phyloP scores from a whole-genome alignment of 2,797 vertebrate species.

The Coendou prehensilis region DNA sequence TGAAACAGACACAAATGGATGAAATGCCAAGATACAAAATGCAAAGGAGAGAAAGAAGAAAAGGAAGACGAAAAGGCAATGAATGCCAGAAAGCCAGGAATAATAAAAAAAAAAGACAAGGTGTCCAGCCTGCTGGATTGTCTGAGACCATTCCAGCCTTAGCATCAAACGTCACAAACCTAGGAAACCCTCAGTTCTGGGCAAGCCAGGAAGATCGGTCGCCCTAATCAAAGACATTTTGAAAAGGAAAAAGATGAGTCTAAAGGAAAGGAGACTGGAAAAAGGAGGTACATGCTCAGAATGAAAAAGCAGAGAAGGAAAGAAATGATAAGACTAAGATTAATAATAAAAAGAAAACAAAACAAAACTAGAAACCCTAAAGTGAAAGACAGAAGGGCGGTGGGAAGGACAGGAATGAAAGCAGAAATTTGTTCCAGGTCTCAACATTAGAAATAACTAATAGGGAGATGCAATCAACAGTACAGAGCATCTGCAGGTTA shows the following conservation, averaged over 20 bases:
- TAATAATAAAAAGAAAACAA: neutral
- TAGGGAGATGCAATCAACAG: neutral
- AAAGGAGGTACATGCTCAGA: neutral
- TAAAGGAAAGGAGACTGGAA: conserved; percentile 1
- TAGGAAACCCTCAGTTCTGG: neutral
- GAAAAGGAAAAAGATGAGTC: neutral
- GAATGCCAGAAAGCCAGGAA: neutral
- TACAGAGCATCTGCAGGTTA: neutral
- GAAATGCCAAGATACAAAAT: conserved; percentile 26
- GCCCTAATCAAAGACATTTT: neutral
- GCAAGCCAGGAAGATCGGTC: neutral
- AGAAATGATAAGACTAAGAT: neutral
- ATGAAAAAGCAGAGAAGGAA: neutral
- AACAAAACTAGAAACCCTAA: neutral
- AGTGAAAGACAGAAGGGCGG: neutral
- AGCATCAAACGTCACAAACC: neutral
- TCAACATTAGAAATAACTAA: neutral
- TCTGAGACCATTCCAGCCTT: neutral
- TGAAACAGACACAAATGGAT: neutral
- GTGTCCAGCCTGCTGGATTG: neutral
- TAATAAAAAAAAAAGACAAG: accelerated
- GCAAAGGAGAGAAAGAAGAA: neutral
- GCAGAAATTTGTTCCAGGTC: neutral
- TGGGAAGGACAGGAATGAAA: neutral
- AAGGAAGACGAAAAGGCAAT: neutral